A percentile compares a stretch with the other conserved stretches of the same genome.
phyloP scores from a whole-genome alignment of 2,888 invertebrate genomes.

The Chymomyza caudatula region DNA sequence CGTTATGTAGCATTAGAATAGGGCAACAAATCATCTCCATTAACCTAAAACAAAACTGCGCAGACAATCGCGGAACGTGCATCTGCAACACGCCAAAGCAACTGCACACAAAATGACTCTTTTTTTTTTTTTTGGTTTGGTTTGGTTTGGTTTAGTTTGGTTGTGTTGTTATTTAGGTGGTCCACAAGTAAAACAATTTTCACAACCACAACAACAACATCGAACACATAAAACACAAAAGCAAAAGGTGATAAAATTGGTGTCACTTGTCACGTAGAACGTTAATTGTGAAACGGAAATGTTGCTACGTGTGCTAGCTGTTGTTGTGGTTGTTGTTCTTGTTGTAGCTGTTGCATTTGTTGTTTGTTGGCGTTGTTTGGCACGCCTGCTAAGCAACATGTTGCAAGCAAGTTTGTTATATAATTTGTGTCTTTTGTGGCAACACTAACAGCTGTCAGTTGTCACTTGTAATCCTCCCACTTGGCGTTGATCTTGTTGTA shows the following conservation, averaged over 20 bases:
- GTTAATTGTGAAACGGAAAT: slow-evolving; percentile 72
- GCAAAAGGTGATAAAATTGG: slow-evolving; percentile 74
- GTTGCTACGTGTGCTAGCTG: slow-evolving; percentile 42
- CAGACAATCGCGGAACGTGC: slow-evolving; percentile 73
- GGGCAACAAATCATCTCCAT: slow-evolving; percentile 74
- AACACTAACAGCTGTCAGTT: slow-evolving; percentile 1
- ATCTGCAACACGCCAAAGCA: slow-evolving; percentile 63
- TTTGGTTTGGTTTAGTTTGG: background rate
- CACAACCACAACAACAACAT: slow-evolving; percentile 32
- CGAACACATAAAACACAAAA: slow-evolving; percentile 49
- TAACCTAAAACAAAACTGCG: slow-evolving; percentile 73
- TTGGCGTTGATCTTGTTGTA: slow-evolving; percentile 35
- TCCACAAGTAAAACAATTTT: slow-evolving; percentile 49
- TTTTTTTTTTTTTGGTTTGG: background rate
- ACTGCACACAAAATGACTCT: slow-evolving; percentile 6
- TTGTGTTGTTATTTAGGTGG: slow-evolving; percentile 53
- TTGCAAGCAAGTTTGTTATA: slow-evolving; percentile 52
- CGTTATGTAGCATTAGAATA: slow-evolving; percentile 62
- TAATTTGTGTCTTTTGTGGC: slow-evolving; percentile 54
- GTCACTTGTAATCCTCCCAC: background rate
- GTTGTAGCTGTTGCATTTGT: slow-evolving; percentile 2
- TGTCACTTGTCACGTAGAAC: slow-evolving; percentile 75
- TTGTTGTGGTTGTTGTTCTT: slow-evolving; percentile 21
- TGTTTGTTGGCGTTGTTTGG: slow-evolving; percentile 19
- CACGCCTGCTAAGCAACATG: slow-evolving; percentile 59